These are phyloP conservation scores for Dinothrombium tinctorium DNA, from an alignment of 1,140 invertebrate species.

Conservation along the genomic window DNA sequence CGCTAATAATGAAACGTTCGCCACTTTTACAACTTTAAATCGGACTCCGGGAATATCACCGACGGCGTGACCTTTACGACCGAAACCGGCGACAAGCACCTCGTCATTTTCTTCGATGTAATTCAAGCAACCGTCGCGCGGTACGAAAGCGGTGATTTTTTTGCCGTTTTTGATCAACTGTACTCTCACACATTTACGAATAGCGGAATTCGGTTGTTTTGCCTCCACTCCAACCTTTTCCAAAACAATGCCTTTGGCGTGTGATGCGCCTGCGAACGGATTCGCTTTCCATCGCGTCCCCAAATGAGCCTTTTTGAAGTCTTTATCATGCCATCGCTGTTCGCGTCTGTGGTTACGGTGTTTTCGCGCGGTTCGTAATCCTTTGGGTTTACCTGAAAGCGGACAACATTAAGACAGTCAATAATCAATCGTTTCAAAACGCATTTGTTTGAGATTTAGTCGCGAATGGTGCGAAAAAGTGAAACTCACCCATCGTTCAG, in stretches of 20 bases:
- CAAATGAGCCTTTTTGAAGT: conserved; percentile 98
- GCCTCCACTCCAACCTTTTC: conserved; percentile 99
- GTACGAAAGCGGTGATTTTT: conserved; percentile 99
- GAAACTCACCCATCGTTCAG: too few species aligned
- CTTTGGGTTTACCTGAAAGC: conserved; percentile 72
- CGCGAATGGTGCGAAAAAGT: too few species aligned
- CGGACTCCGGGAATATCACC: conserved; percentile 94
- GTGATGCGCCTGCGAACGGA: conserved; percentile 97
- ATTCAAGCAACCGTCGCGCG: conserved; percentile 95
- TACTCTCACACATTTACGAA: conserved; percentile 97
- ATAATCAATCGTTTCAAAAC: too few species aligned
- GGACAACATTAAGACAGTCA: too few species aligned
- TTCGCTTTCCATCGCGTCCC: conserved; percentile 98
- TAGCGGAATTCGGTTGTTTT: conserved; percentile 99
- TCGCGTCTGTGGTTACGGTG: conserved; percentile 86
- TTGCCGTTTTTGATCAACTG: conserved; percentile 99
- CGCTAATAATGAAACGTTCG: conserved; percentile 90
- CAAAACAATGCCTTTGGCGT: conserved; percentile 97
- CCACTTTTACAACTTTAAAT: conserved; percentile 93
- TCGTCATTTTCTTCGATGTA: conserved; percentile 99
- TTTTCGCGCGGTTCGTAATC: conserved; percentile 91
- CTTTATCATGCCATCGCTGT: conserved; percentile 96
- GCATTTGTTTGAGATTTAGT: too few species aligned
- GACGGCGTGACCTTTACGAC: conserved; percentile 97
- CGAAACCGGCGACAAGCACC: conserved; percentile 96